phyloP scores from a whole-genome alignment of 1,140 invertebrate genomes.

The Tyrophagus putrescentiae region DNA sequence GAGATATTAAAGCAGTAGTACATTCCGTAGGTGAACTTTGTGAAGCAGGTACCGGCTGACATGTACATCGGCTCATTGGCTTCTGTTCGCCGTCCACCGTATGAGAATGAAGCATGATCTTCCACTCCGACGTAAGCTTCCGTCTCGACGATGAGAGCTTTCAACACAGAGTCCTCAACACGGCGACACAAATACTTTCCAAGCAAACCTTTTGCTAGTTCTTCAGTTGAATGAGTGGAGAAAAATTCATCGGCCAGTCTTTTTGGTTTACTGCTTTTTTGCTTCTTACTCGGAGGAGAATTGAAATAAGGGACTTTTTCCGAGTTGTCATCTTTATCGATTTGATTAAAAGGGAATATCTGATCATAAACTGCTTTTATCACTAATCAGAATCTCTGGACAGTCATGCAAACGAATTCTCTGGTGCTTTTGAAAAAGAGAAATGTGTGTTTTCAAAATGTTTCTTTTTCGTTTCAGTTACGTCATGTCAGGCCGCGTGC shows the following conservation, averaged over 20 bases:
- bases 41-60: conserved; percentile 58
- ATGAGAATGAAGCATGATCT: conserved; percentile 57
- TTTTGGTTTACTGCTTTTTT: too few species aligned
- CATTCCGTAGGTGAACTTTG: conserved; percentile 67
- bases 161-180: conserved; percentile 40
- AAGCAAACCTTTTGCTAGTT: conserved; percentile 45
- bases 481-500: too few species aligned
- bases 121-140: conserved; percentile 55
- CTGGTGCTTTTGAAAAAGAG: too few species aligned
- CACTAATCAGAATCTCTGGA: too few species aligned
- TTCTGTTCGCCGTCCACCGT: conserved; percentile 46
- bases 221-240: conserved; percentile 21
- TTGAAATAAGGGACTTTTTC: too few species aligned
- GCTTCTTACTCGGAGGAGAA: too few species aligned
- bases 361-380: too few species aligned
- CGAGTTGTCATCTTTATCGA: too few species aligned
- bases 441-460: too few species aligned
- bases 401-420: too few species aligned
- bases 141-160: conserved; percentile 58
- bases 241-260: conserved; percentile 17
- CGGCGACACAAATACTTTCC: conserved; percentile 48
- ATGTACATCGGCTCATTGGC: conserved; percentile 63
- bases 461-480: too few species aligned
- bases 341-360: too few species aligned
- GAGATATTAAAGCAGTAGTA: conserved; percentile 69